A percentile compares a stretch with the other conserved stretches of the same genome.
phyloP scores from a whole-genome alignment of 2,797 vertebrate genomes.

The Phyllotis vaccarum region DNA sequence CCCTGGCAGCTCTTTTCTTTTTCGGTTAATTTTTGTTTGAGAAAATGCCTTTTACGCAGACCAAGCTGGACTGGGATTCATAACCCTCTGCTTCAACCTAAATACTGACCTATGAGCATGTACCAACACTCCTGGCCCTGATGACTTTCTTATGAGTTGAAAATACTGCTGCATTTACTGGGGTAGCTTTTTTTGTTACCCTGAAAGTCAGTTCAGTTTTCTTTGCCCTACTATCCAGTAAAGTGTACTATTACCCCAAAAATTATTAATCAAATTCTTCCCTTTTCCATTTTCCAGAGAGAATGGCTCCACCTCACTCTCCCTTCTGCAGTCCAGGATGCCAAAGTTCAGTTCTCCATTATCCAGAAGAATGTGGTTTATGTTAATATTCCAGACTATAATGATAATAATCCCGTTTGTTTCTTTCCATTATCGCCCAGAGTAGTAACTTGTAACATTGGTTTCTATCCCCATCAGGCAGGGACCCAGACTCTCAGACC shows the following conservation, averaged over 20 bases:
- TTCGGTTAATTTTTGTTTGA: background rate
- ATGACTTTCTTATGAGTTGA: background rate
- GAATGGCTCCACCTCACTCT: background rate
- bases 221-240: background rate
- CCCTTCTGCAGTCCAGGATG: background rate
- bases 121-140: background rate
- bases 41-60: background rate
- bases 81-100: background rate
- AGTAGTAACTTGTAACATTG: background rate
- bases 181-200: background rate
- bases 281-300: background rate
- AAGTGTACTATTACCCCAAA: background rate
- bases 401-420: background rate
- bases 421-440: slow-evolving; percentile 37
- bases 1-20: background rate
- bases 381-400: slow-evolving; percentile 25
- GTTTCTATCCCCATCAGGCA: no score
- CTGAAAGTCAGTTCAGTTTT: slow-evolving; percentile 1
- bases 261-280: background rate
- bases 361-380: slow-evolving; percentile 6
- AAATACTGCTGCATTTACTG: background rate
- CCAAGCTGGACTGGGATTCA: background rate
- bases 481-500: no score
- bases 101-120: background rate
- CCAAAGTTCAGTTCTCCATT: background rate